These are phyloP conservation scores for Parazoanthus atlanticus DNA, from an alignment of 92 coral and sea anemone genomes.

Conservation along the genomic window DNA sequence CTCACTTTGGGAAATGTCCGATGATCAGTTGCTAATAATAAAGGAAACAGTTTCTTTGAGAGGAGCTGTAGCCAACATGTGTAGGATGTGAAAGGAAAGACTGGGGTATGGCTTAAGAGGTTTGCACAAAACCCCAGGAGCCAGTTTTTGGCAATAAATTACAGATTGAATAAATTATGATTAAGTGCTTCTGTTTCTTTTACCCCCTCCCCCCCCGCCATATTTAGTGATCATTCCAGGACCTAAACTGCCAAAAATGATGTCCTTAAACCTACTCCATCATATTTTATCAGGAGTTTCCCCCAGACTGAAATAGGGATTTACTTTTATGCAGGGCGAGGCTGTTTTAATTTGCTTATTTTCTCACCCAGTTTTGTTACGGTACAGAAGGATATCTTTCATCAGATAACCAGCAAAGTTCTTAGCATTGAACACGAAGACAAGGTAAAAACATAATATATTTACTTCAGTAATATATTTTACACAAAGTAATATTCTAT, in stretches of 20 bases:
- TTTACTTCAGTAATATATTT: too few species aligned
- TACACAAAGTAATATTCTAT: neutral
- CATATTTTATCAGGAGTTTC: neutral
- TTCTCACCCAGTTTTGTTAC: slow-evolving; percentile 46
- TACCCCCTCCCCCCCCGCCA: neutral
- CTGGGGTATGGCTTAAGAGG: too few species aligned
- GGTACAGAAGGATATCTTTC: slow-evolving; percentile 55
- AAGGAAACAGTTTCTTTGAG: too few species aligned
- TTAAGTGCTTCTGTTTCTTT: neutral
- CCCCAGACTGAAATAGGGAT: too few species aligned
- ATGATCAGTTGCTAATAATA: too few species aligned
- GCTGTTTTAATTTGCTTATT: neutral
- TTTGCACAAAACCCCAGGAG: neutral
- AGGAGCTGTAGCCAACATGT: too few species aligned
- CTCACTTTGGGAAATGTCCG: too few species aligned
- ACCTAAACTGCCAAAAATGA: too few species aligned
- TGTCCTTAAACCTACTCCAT: too few species aligned
- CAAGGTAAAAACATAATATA: slow-evolving; percentile 24
- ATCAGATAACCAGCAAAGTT: slow-evolving; percentile 42
- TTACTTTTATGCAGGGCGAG: too few species aligned
- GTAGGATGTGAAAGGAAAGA: too few species aligned
- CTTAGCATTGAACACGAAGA: slow-evolving; percentile 51
- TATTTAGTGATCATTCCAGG: too few species aligned
- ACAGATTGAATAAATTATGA: neutral
- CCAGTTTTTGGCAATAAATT: neutral